A percentile compares a stretch with the other conserved stretches of the same genome.
Evolutionary conservation across 2,113 vertebrate genomes (phyloP).

Genomic region (Blennius ocellaris): DNA sequence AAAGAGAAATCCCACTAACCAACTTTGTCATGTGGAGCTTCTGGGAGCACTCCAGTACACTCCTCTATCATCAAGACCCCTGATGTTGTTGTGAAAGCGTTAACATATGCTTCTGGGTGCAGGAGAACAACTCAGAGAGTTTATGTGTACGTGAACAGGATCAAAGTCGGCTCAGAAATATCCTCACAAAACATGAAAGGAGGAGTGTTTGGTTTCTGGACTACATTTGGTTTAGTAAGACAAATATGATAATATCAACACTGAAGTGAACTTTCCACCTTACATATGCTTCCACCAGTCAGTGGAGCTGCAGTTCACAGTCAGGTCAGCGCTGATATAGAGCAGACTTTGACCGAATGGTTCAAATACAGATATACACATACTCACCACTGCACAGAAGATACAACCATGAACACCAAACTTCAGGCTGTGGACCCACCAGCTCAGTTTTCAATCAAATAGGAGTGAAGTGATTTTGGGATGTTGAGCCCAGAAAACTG

Average conservation of each 20-base stretch:
- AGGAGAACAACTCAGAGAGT: background rate
- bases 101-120: conserved; percentile 23
- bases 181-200: background rate
- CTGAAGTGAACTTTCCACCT: background rate
- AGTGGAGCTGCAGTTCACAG: too few species aligned
- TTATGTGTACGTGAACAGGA: conserved; percentile 2
- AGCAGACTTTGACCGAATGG: too few species aligned
- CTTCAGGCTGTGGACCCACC: too few species aligned
- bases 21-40: conserved; percentile 28
- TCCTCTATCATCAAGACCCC: conserved; percentile 41
- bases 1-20: conserved; percentile 56
- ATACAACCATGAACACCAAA: too few species aligned
- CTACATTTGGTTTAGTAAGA: background rate
- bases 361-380: too few species aligned
- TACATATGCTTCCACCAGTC: too few species aligned
- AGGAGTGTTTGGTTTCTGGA: conserved; percentile 6
- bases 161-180: conserved; percentile 31
- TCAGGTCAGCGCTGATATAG: too few species aligned
- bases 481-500: too few species aligned
- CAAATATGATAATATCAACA: background rate
- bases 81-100: conserved; percentile 43
- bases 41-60: conserved; percentile 57
- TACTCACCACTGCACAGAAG: too few species aligned
- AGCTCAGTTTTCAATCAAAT: too few species aligned
- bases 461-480: too few species aligned